phyloP scores from a whole-genome alignment of 2,797 vertebrate genomes.

The Peromyscus aztecus region DNA sequence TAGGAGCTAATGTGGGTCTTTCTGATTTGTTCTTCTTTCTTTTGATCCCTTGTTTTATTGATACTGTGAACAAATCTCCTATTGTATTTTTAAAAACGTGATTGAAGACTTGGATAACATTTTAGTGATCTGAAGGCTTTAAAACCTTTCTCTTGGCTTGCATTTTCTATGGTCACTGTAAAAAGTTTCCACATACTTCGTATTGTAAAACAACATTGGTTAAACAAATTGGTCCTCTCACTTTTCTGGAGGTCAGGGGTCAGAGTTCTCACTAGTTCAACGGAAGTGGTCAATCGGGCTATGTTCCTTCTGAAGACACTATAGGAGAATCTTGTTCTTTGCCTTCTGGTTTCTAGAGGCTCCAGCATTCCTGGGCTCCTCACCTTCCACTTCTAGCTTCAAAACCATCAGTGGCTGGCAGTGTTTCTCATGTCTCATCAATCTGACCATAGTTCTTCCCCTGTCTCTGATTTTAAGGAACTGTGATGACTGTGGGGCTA shows the following conservation, averaged over 20 bases:
- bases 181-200: neutral
- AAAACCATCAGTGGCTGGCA: neutral
- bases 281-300: neutral
- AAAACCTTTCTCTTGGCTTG: constrained; percentile 18
- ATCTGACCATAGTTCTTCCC: neutral
- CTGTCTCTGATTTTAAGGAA: neutral
- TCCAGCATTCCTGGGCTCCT: neutral
- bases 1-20: neutral
- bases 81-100: neutral
- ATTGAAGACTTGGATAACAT: constrained; percentile 49
- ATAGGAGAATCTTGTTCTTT: neutral
- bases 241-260: constrained; percentile 22
- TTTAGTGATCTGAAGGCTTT: constrained; percentile 9
- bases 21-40: neutral
- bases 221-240: constrained; percentile 3
- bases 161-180: constrained; percentile 20
- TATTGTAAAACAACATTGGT: neutral
- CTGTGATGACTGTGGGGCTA: neutral
- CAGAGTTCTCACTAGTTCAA: neutral
- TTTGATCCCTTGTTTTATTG: constrained; percentile 41
- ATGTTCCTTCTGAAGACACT: neutral
- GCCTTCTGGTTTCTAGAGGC: neutral
- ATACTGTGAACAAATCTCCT: constrained; percentile 6
- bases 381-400: neutral
- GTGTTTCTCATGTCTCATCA: neutral